Percentiles rank a stretch among this genome's conserved stretches.
These are phyloP conservation scores for Drosophila sp. DNA, from an alignment of 1,140 invertebrate species.

Conservation along the genomic window DNA sequence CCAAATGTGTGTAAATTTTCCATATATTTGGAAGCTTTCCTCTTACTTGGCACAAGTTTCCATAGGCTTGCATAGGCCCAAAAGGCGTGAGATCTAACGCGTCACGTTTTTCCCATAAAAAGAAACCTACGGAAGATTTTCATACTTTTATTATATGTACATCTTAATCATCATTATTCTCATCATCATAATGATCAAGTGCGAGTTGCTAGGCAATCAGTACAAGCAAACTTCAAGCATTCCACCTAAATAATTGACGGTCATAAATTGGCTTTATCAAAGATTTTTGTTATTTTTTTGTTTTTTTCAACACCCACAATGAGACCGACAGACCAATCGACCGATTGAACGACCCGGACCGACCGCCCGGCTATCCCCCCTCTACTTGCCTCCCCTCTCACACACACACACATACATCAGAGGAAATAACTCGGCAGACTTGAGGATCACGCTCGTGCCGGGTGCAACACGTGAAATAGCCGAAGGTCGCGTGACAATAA, in stretches of 20 bases:
- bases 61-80: neutral
- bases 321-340: neutral
- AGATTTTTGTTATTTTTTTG: constrained; percentile 28
- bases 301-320: constrained; percentile 31
- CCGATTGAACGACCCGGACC: no score
- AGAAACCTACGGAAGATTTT: constrained; percentile 60
- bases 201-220: constrained; percentile 47
- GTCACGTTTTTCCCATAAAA: constrained; percentile 54
- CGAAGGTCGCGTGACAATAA: constrained; percentile 76
- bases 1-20: constrained; percentile 53
- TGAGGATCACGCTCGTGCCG: constrained; percentile 62
- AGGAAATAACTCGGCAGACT: constrained; percentile 61
- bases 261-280: constrained; percentile 65
- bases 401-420: no score
- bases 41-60: neutral
- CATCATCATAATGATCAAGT: constrained; percentile 27
- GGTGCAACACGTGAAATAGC: constrained; percentile 62
- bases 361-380: no score
- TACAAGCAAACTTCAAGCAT: constrained; percentile 30
- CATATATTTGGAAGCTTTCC: constrained; percentile 67
- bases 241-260: constrained; percentile 24
- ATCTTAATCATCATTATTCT: constrained; percentile 1
- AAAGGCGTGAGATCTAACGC: constrained; percentile 14
- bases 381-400: neutral
- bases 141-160: no score